phyloP scores from a whole-genome alignment of 1,140 invertebrate species.

The Trypoxylus dichotomus region DNA sequence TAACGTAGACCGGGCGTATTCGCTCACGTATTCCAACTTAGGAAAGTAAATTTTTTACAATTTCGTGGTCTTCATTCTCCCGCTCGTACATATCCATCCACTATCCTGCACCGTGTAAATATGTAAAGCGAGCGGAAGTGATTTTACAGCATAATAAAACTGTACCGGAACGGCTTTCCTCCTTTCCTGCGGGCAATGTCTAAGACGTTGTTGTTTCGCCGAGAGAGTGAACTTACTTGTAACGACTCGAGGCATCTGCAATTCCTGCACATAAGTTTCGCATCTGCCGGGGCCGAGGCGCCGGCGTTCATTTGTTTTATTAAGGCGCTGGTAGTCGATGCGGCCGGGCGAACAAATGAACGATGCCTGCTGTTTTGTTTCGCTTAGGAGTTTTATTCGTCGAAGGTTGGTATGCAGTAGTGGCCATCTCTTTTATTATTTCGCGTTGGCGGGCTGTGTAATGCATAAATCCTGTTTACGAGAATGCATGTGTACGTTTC shows the following conservation, averaged over 20 bases:
- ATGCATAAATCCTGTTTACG: background rate
- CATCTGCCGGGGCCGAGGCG: background rate
- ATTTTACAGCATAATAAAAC: background rate
- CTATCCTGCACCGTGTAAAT: background rate
- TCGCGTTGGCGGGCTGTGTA: background rate
- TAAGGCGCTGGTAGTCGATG: background rate
- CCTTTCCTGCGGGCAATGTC: background rate
- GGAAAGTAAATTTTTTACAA: background rate
- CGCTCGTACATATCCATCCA: background rate
- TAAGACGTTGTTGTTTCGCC: background rate
- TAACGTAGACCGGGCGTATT: too few relatives aligned
- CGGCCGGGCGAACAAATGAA: background rate
- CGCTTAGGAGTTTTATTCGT: background rate
- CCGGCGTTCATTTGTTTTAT: background rate
- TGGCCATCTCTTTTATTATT: background rate
- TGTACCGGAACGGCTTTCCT: background rate
- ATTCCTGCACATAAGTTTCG: slow-evolving; percentile 2
- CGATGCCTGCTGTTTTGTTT: background rate
- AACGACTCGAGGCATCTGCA: background rate
- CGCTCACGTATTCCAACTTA: too few relatives aligned
- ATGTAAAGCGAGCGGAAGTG: background rate
- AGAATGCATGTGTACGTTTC: background rate
- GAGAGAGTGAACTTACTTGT: background rate
- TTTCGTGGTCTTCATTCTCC: too few relatives aligned
- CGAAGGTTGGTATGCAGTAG: background rate